phyloP scores from a whole-genome alignment of 64 coral and sea anemone species.

The Catalaphyllia jardinei region DNA sequence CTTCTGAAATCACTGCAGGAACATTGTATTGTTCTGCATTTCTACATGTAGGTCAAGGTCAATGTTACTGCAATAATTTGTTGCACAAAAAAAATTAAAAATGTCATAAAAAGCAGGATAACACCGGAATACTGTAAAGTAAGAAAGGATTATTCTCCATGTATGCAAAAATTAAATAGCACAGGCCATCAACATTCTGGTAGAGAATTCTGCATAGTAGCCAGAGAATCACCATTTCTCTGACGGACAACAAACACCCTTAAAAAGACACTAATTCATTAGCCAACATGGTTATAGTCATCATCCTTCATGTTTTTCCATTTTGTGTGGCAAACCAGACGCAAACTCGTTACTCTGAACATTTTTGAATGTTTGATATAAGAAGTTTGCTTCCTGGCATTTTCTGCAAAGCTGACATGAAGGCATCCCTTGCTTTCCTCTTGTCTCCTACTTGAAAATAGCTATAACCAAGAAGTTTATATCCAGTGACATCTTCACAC shows the following conservation, averaged over 20 bases:
- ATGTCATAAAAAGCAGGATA: no score
- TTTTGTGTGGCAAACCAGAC: slow-evolving; percentile 11
- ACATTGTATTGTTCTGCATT: no score
- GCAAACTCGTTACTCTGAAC: slow-evolving; percentile 37
- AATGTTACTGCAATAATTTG: no score
- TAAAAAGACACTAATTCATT: slow-evolving; percentile 10
- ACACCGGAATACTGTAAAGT: no score
- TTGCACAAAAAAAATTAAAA: no score
- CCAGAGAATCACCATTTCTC: slow-evolving; percentile 1
- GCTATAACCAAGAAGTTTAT: slow-evolving; percentile 60
- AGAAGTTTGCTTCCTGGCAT: slow-evolving; percentile 59
- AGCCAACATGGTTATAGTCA: neutral
- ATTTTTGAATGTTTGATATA: slow-evolving; percentile 52
- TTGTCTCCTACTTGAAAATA: slow-evolving; percentile 53
- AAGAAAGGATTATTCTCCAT: neutral
- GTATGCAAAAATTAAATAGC: neutral
- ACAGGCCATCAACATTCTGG: neutral
- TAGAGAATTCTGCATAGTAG: slow-evolving; percentile 5
- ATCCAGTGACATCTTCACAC: slow-evolving; percentile 56
- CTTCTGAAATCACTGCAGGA: no score
- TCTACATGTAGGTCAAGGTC: no score
- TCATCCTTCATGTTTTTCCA: slow-evolving; percentile 8
- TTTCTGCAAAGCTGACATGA: slow-evolving; percentile 48
- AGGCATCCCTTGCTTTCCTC: slow-evolving; percentile 37
- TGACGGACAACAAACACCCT: neutral